Evolutionary conservation across 2,113 vertebrate species (phyloP).

Genomic region (Anolis carolinensis): DNA sequence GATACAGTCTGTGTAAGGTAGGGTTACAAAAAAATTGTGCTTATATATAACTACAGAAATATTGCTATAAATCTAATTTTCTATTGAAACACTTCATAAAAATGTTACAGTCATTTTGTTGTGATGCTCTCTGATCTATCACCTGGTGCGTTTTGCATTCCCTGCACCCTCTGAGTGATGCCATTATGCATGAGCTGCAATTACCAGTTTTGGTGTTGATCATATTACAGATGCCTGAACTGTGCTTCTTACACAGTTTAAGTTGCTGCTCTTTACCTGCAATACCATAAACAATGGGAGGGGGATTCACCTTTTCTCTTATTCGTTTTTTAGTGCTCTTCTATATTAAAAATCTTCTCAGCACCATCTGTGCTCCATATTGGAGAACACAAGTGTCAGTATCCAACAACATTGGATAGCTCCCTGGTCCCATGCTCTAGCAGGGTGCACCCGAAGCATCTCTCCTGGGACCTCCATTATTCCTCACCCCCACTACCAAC

Average conservation of each 20-base stretch:
- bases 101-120: no score
- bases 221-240: not conserved
- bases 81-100: no score
- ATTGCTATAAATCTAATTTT: no score
- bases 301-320: not conserved
- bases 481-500: no score
- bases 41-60: no score
- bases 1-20: no score
- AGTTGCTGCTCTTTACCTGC: not conserved
- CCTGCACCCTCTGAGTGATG: no score
- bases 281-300: not conserved
- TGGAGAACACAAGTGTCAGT: not conserved
- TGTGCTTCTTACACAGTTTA: not conserved
- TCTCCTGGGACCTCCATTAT: not conserved
- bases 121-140: no score
- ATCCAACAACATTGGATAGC: not conserved
- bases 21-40: no score
- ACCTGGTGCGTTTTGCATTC: no score
- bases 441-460: no score
- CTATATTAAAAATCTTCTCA: not conserved
- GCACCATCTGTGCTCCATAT: not conserved
- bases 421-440: not conserved
- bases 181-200: no score
- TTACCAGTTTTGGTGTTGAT: not conserved
- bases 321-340: not conserved